phyloP scores from a whole-genome alignment of 2,888 invertebrate genomes.

The Aquatica leii region DNA sequence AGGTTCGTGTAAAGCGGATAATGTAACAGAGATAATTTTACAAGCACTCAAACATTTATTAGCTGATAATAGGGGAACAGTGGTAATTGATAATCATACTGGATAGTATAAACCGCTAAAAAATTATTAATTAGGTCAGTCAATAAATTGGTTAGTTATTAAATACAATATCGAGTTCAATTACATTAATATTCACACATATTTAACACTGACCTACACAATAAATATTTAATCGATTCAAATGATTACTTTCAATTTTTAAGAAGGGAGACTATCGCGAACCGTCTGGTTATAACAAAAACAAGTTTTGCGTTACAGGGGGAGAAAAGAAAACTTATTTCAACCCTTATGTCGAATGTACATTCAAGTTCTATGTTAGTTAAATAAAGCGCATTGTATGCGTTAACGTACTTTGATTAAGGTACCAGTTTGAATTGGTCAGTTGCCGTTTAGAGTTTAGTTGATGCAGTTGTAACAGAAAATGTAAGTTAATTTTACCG shows the following conservation, averaged over 20 bases:
- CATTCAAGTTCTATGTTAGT: constrained; percentile 30
- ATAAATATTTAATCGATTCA: constrained; percentile 7
- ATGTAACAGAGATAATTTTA: constrained; percentile 8
- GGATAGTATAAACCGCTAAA: constrained; percentile 34
- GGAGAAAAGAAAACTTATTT: constrained; percentile 28
- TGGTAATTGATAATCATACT: constrained; percentile 20
- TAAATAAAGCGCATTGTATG: constrained; percentile 31
- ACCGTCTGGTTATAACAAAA: constrained; percentile 35
- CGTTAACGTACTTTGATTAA: constrained; percentile 29
- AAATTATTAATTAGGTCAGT: constrained; percentile 43
- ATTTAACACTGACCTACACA: constrained; percentile 57
- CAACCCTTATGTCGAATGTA: constrained; percentile 39
- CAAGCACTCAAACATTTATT: constrained; percentile 15
- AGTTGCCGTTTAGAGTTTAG: constrained; percentile 19
- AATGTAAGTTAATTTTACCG: no score
- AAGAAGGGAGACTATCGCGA: constrained; percentile 34
- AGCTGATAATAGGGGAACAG: constrained; percentile 19
- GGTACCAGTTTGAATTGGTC: constrained; percentile 18
- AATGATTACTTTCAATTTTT: not conserved
- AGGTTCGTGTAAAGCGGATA: not conserved
- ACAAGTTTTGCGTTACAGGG: constrained; percentile 34
- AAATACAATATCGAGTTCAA: constrained; percentile 57
- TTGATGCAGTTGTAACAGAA: not conserved
- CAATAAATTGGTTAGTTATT: constrained; percentile 55
- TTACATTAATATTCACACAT: constrained; percentile 58